Evolutionary conservation across 2,888 invertebrate species (phyloP), one percentile per base, ranked within the genome.

Genomic region (Phragmatobia fuliginosa): DNA sequence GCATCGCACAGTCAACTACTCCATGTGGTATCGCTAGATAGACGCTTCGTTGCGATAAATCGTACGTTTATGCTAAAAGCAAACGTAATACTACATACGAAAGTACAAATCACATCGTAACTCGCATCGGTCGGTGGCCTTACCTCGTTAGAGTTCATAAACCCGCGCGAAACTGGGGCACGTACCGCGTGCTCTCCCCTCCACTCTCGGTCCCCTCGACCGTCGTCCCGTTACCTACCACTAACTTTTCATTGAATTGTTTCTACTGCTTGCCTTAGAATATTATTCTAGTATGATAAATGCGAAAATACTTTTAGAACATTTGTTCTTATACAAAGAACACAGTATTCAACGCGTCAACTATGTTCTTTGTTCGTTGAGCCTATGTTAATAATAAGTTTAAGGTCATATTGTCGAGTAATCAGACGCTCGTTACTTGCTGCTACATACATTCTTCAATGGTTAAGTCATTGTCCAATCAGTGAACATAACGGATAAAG

Each of bases 61-160:
- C 66, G 21, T 67, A 33, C 28, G 64, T 69, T 68, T 86, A 87
- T 73, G 76, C 83, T 66, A 91, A 87, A 87, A 77, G 78, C 70
- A 70, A 78, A 81, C 87, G 70, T 91, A 88, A 76, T 60, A n/a
- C 69, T 52, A 72, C 67, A 70, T 68, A 62, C 73, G 85, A 91
- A 94, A 88, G 91, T 85, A 76, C 83, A 89, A 77, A 90, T 90
- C 87, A 77, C 88, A 83, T 82, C 88, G 89, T 79, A 78, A 74
- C 80, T 73, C 76, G 82, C 82, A 73, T 84, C 94, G 94, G 94
- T 94, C 94, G 94, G 94, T 94, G 95, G 95, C 95, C 95, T 95
- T 94, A 95, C 95, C 95, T 95, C 95, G 92, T 93, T 95, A 88
- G 93, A 94, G 95, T 94, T 94, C 95, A 93, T 95, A 90, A 93